Conservation (phyloP, 2,888 invertebrate genomes). For the Acrobasis repandana region DNA sequence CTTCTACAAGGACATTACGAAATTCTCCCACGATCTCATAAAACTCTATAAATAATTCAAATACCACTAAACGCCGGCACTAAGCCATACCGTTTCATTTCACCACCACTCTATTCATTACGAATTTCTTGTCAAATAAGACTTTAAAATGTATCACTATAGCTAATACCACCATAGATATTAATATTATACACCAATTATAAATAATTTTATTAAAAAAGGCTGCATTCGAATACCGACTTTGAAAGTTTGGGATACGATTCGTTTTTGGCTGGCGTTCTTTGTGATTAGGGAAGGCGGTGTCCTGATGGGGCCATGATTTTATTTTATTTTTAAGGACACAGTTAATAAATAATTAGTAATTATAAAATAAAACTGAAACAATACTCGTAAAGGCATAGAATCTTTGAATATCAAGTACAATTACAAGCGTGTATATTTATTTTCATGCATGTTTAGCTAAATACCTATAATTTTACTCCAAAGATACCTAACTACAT, state of each 20-base stretch:
- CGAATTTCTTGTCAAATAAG: conserved; percentile 23
- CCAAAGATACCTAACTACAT: too few relatives aligned
- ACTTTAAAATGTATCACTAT: conserved; percentile 23
- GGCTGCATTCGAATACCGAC: conserved; percentile 14
- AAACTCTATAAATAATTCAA: conserved; percentile 57
- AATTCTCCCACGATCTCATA: conserved; percentile 36
- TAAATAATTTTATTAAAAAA: conserved; percentile 34
- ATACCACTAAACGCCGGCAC: conserved; percentile 36
- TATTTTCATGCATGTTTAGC: too few relatives aligned
- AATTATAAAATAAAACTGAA: too few relatives aligned
- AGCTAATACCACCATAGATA: conserved; percentile 29
- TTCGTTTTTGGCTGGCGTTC: background rate
- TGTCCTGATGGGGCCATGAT: background rate
- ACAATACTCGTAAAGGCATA: too few relatives aligned
- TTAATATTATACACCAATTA: conserved; percentile 36
- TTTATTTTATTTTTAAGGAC: background rate
- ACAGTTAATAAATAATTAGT: background rate
- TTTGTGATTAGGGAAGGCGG: background rate
- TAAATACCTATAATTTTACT: too few relatives aligned
- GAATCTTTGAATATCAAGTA: too few relatives aligned
- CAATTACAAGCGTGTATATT: too few relatives aligned
- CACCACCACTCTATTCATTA: conserved; percentile 35
- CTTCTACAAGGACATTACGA: background rate
- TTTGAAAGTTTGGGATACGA: background rate
- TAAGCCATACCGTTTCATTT: conserved; percentile 51